Percentiles rank a stretch among this genome's conserved stretches.
These are phyloP conservation scores for Mus minutoides DNA, from an alignment of 2,797 vertebrate species.

Conservation along the genomic window DNA sequence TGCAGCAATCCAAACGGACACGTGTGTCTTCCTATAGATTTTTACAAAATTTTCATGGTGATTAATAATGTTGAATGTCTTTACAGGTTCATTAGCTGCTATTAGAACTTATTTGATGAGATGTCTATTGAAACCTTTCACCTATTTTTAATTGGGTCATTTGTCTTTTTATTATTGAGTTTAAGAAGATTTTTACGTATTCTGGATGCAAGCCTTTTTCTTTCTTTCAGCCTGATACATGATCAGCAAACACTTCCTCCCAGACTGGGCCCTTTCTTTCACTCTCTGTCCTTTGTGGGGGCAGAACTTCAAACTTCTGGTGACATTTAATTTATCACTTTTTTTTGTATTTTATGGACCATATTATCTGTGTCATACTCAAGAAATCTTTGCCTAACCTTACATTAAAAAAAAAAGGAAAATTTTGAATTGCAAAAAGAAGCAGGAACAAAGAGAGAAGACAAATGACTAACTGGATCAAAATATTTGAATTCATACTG, in stretches of 20 bases:
- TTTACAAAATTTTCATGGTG: background rate
- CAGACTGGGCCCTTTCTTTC: background rate
- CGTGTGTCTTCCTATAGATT: background rate
- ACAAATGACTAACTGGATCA: slow-evolving; percentile 53
- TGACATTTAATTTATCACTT: slow-evolving; percentile 37
- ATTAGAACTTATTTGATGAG: background rate
- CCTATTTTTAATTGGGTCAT: background rate
- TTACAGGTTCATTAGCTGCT: background rate
- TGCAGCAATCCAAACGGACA: too few relatives aligned
- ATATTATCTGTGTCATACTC: background rate
- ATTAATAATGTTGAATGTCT: background rate
- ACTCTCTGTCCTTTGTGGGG: background rate
- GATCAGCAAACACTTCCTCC: background rate
- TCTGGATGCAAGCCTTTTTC: background rate
- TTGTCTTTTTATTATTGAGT: slow-evolving; percentile 10
- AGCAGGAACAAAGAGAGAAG: slow-evolving; percentile 57
- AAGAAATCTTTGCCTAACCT: slow-evolving; percentile 48
- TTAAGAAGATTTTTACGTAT: background rate
- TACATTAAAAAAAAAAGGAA: slow-evolving; percentile 18
- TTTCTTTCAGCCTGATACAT: background rate
- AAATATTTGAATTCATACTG: slow-evolving; percentile 48
- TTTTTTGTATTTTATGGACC: slow-evolving; percentile 23
- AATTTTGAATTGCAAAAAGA: slow-evolving; percentile 45
- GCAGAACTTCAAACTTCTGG: slow-evolving; percentile 12
- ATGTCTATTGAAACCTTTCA: background rate